These are phyloP conservation scores for Ennomos erosarius DNA, from an alignment of 2,888 invertebrate species.

Conservation along the genomic window DNA sequence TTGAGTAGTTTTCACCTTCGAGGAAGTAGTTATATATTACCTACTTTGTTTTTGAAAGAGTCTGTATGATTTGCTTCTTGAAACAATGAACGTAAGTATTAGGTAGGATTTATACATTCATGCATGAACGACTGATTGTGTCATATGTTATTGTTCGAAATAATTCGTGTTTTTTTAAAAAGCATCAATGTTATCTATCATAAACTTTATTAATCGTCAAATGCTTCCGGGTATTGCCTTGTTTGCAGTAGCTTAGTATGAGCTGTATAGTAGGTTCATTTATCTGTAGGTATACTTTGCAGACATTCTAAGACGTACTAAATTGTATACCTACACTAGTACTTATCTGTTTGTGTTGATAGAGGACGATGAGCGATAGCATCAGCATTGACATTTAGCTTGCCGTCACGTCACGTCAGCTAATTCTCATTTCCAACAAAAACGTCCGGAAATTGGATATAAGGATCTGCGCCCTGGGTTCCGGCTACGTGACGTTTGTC, in stretches of 20 bases:
- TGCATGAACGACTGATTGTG: no score
- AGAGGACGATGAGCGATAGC: slow-evolving; percentile 22
- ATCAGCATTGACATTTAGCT: slow-evolving; percentile 75
- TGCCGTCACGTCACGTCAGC: slow-evolving; percentile 80
- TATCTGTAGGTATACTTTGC: no score
- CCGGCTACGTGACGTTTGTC: slow-evolving; percentile 85
- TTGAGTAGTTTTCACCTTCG: slow-evolving; percentile 48
- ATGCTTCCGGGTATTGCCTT: no score
- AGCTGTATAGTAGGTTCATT: no score
- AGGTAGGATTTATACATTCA: no score
- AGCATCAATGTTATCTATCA: background rate
- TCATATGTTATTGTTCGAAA: no score
- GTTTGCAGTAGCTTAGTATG: no score
- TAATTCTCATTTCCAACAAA: slow-evolving; percentile 84
- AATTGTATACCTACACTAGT: no score
- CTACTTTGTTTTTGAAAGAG: slow-evolving; percentile 27
- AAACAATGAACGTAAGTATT: no score
- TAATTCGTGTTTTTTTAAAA: background rate
- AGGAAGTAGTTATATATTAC: slow-evolving; percentile 40
- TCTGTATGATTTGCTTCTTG: slow-evolving; percentile 15
- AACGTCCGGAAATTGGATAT: slow-evolving; percentile 84
- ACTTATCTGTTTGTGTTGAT: background rate
- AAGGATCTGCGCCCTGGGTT: slow-evolving; percentile 82
- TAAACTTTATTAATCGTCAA: no score
- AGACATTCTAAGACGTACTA: no score